Evolutionary conservation across 2,113 vertebrate genomes (phyloP).

Genomic region (Rousettus leschenaultii): DNA sequence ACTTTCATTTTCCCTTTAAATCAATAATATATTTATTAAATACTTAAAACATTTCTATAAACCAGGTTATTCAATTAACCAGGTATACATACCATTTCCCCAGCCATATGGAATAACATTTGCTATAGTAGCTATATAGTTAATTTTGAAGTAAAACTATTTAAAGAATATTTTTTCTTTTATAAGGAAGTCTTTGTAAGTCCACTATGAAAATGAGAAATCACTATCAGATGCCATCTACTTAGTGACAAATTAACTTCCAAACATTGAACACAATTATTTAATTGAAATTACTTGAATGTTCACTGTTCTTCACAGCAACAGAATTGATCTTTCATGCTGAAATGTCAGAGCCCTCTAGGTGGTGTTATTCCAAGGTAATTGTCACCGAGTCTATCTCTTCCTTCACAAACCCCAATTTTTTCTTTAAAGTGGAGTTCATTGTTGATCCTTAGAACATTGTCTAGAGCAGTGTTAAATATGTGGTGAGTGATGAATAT

Average conservation of each 20-base stretch:
- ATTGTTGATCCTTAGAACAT: not conserved
- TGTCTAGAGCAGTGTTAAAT: not conserved
- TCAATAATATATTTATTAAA: not conserved
- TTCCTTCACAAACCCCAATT: not conserved
- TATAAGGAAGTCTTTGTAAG: not conserved
- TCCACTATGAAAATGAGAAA: conserved; percentile 4
- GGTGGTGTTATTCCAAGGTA: not conserved
- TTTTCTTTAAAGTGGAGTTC: not conserved
- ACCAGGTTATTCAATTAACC: not conserved
- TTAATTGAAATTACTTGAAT: not conserved
- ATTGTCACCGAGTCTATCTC: not conserved
- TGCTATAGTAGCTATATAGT: not conserved
- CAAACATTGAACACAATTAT: not conserved
- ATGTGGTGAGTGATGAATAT: not conserved
- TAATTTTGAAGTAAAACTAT: not conserved
- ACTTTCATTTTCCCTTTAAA: conserved; percentile 2
- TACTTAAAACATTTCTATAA: not conserved
- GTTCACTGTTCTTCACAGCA: not conserved
- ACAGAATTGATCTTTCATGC: not conserved
- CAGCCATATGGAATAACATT: not conserved
- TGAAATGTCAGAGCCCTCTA: not conserved
- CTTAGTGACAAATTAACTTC: conserved; percentile 4
- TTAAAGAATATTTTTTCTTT: conserved; percentile 6
- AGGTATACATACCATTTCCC: not conserved
- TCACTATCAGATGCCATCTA: not conserved